A percentile compares a stretch with the other conserved stretches of the same genome.
phyloP scores from a whole-genome alignment of 1,140 invertebrate species.

The Coenobita brevimanus region DNA sequence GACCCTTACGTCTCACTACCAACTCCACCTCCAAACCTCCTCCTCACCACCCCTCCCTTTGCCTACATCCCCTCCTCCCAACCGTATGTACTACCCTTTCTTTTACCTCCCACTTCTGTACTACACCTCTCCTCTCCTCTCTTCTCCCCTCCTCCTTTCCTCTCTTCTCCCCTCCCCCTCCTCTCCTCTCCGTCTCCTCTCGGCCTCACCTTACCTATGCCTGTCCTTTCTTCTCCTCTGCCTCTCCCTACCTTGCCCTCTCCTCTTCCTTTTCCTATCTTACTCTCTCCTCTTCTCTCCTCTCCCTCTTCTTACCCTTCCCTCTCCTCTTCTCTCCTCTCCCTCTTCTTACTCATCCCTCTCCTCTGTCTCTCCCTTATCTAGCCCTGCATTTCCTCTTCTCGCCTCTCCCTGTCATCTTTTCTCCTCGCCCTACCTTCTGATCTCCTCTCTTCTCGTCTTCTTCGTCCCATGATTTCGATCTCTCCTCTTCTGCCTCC shows the following conservation, averaged over 20 bases:
- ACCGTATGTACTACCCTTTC: background rate
- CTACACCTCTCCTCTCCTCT: background rate
- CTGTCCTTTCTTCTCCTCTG: no score
- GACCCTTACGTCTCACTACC: background rate
- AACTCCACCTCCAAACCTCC: background rate
- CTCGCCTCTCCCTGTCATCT: background rate
- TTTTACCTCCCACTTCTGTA: background rate
- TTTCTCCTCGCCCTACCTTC: background rate
- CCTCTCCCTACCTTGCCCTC: no score
- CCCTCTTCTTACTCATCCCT: no score
- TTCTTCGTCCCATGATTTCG: background rate
- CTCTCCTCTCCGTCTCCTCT: background rate
- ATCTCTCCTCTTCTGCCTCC: background rate
- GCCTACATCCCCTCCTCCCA: background rate
- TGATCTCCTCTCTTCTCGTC: background rate
- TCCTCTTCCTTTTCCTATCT: background rate
- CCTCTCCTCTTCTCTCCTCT: background rate
- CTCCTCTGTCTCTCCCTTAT: background rate
- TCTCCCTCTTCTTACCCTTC: background rate
- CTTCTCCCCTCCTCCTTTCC: background rate
- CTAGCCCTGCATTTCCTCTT: background rate
- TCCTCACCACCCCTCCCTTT: background rate
- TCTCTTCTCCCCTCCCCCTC: background rate
- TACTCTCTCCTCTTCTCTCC: background rate
- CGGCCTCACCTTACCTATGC: no score